Evolutionary conservation across 2,113 vertebrate species (phyloP).

Genomic region (Nyctereutes procyonoides): DNA sequence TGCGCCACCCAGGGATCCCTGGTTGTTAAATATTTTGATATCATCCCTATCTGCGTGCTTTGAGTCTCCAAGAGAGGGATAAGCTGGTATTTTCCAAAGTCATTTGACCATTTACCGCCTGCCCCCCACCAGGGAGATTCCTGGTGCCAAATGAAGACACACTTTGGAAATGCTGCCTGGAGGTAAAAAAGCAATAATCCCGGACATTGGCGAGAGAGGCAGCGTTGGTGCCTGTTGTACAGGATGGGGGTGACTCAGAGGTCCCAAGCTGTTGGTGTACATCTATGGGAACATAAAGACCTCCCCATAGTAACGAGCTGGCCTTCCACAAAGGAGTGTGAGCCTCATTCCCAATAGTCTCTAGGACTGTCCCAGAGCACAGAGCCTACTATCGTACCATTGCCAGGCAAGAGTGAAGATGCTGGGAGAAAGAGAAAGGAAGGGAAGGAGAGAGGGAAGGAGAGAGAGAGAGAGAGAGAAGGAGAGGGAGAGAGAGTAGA

Average conservation of each 20-base stretch:
- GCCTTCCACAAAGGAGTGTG: background rate
- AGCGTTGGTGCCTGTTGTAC: rapidly evolving
- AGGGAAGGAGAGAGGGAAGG: too few relatives aligned
- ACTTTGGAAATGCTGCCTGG: background rate
- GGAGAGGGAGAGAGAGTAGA: background rate
- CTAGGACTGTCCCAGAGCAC: rapidly evolving
- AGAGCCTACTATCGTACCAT: background rate
- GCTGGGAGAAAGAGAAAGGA: background rate
- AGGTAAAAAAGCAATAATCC: background rate
- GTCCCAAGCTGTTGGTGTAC: background rate
- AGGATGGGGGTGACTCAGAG: background rate
- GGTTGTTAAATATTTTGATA: background rate
- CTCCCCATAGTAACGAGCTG: rapidly evolving
- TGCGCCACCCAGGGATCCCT: too few relatives aligned
- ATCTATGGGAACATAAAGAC: background rate
- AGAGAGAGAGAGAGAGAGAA: background rate
- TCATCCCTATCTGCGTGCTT: rapidly evolving
- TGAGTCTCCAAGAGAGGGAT: background rate
- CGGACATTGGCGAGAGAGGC: background rate
- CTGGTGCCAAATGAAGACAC: background rate
- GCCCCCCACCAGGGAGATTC: background rate
- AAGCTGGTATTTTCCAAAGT: background rate
- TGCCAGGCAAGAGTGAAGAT: rapidly evolving
- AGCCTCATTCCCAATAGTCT: rapidly evolving
- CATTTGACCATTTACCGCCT: too few relatives aligned